Conservation (phyloP, 2,797 vertebrate genomes). For the Arctocebus calabarensis region DNA sequence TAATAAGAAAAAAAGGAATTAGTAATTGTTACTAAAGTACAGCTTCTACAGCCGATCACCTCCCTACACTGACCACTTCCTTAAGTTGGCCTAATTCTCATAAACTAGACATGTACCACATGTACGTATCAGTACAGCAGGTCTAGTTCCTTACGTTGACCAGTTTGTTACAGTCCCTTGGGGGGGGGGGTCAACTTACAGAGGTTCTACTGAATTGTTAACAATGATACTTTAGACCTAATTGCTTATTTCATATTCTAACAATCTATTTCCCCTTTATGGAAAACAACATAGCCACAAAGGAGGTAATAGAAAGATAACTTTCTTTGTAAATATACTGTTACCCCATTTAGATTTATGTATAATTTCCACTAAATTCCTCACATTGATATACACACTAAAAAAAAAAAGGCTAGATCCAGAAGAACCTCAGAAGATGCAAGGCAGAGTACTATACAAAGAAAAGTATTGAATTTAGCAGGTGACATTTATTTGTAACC, state of each 20-base stretch:
- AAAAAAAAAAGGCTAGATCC: not conserved
- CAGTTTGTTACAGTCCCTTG: no score
- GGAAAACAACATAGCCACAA: not conserved
- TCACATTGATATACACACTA: constrained; percentile 32
- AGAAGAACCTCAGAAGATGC: not conserved
- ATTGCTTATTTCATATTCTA: constrained; percentile 43
- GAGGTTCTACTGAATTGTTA: not conserved
- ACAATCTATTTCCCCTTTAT: constrained; percentile 27
- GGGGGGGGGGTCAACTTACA: no score
- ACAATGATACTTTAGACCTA: not conserved
- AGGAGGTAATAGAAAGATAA: not conserved
- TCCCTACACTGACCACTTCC: no score
- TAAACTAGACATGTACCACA: no score
- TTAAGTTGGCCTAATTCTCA: no score
- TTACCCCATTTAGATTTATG: constrained; percentile 14
- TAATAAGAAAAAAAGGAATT: not conserved
- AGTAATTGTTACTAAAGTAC: not conserved
- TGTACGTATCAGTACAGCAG: no score
- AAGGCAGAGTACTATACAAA: not conserved
- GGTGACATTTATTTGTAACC: not conserved
- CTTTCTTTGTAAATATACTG: constrained; percentile 27
- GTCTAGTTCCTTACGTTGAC: no score
- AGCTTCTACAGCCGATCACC: no score
- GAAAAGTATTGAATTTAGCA: constrained; percentile 4
- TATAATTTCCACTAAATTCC: not conserved